Base-by-base conservation (phyloP, 2,113 vertebrate species). In the Rhinoptilus africanus region DNA sequence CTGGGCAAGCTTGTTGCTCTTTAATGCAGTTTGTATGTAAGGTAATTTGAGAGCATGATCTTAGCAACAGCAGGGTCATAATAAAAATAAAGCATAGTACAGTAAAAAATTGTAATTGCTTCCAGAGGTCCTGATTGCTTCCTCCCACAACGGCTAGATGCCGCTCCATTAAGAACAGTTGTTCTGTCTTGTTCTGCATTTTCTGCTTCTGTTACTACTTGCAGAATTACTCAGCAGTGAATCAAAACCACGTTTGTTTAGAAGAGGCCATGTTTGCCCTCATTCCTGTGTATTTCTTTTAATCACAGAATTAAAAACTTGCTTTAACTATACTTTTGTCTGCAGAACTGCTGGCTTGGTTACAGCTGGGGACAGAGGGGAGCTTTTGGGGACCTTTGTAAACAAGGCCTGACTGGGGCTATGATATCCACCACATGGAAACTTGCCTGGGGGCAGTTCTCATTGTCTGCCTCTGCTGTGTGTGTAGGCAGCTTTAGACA, bases 81-180 rank as follows among this genome's bases (percentile, higher is more conserved):
- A 92, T 73, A 94, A 93, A 94, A 95, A 93, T 72, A 87, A 89
- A 96, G 45, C 67, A 85, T 68, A 57, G 22, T 75, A 43, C 71
- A 53, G 71, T 85, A 82, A 92, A 92, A 83, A 43, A 67, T 12
- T 12, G 32, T 88, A 88, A 90, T 88, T 83, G 90, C 51, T 91
- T 82, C 73, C 93, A 79, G 84, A 87, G 60, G 45, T 66, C 91
- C 91, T 95, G 90, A 41, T 94, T 80, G 18, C 76, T 91, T 94
- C 78, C 51, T 93, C 48, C 79, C 74, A 41, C 12, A 14, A 48
- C 74, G 64, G 64, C 79, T 85, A 26, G 63, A 63, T 63, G 79
- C 72, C 0, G 0, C 14, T 60, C 9, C 34, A 4, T 78, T 74
- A 47, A 43, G 85, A 83, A 91, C 39, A 50, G 45, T 84, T 79